A percentile compares a stretch with the other conserved stretches of the same genome.
Conservation (phyloP, 1,140 invertebrate genomes). For the Conopomorpha cramerella region DNA sequence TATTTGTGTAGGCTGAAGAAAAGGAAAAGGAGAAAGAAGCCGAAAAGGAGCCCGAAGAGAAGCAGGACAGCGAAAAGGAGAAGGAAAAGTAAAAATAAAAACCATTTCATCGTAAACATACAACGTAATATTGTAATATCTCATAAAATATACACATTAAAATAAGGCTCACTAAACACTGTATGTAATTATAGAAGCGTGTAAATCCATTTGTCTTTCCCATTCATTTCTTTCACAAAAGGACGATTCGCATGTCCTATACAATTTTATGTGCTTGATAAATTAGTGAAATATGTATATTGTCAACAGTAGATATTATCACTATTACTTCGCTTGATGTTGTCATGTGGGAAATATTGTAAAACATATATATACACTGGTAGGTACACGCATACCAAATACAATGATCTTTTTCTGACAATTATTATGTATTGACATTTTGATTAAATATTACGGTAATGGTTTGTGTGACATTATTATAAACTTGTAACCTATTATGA, state of each 20-base stretch:
- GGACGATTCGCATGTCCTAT: slow-evolving; percentile 12
- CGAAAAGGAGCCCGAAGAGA: slow-evolving; percentile 73
- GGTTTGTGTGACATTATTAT: not conserved
- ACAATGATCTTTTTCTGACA: not conserved
- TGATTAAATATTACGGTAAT: no score
- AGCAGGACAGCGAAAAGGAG: slow-evolving; percentile 71
- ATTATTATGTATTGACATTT: not conserved
- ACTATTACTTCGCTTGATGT: no score
- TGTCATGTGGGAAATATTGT: no score
- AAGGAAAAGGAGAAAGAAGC: slow-evolving; percentile 69
- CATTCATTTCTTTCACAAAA: slow-evolving; percentile 20
- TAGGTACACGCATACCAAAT: not conserved
- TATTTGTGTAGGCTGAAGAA: slow-evolving; percentile 32
- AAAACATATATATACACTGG: no score
- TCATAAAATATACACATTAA: slow-evolving; percentile 25
- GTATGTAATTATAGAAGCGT: slow-evolving; percentile 47
- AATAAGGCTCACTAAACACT: slow-evolving; percentile 37
- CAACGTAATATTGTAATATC: slow-evolving; percentile 17
- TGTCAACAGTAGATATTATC: no score
- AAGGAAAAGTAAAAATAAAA: slow-evolving; percentile 24
- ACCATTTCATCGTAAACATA: not conserved
- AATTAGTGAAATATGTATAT: no score
- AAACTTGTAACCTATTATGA: no score
- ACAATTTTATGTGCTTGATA: slow-evolving; percentile 15
- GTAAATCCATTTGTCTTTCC: slow-evolving; percentile 60